Evolutionary conservation across 2,113 vertebrate species (phyloP).

Genomic region (Drymodes brunneopygia): DNA sequence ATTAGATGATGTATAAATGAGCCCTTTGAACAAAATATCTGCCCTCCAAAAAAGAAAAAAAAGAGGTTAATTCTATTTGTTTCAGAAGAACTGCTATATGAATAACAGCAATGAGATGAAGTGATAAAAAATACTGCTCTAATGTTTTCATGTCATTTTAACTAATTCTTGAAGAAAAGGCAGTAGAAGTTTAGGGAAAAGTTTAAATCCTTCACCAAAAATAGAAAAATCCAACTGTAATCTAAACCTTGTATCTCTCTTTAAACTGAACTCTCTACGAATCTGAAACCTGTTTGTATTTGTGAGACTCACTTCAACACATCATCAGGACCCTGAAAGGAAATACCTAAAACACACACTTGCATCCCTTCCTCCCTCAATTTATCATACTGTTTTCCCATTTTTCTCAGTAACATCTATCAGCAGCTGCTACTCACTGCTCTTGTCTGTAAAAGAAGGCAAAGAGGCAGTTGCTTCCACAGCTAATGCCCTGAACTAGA

Average conservation of each 20-base stretch:
- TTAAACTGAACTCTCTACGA: not conserved
- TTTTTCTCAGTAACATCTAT: conserved; percentile 20
- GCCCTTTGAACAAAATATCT: not conserved
- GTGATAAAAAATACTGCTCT: not conserved
- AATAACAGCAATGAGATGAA: not conserved
- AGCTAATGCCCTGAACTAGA: conserved; percentile 38
- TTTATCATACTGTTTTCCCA: conserved; percentile 20
- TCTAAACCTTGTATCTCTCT: not conserved
- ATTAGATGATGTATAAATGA: not conserved
- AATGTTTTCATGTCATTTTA: not conserved
- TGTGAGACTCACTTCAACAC: not conserved
- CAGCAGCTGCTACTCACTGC: conserved; percentile 60
- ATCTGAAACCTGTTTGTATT: not conserved
- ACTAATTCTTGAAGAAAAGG: not conserved
- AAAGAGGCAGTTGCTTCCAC: conserved; percentile 39
- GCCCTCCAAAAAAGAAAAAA: not conserved
- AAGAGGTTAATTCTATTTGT: not conserved
- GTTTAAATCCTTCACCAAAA: not conserved
- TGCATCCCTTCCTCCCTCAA: not conserved
- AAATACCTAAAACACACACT: not conserved
- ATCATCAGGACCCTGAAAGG: not conserved
- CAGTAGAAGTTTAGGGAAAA: not conserved
- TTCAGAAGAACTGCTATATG: not conserved
- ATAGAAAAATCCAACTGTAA: not conserved
- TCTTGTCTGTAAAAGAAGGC: conserved; percentile 22